Base-by-base conservation (phyloP, 2,888 invertebrate species). In the Cylindroiulus punctatus region DNA sequence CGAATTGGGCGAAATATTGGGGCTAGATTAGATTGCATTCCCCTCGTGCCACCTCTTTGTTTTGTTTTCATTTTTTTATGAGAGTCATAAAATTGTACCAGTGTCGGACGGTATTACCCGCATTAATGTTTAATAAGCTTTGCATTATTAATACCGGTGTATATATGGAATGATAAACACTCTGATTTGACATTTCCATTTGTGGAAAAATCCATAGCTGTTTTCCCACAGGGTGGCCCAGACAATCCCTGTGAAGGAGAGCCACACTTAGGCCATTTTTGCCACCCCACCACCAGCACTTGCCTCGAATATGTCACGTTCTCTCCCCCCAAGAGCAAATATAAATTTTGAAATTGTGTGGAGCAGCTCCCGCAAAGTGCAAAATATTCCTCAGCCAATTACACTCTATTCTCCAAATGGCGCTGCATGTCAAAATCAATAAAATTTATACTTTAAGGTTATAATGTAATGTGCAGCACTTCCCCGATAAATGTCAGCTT, bases 101-200 rank as follows among this genome's bases (percentile, higher is more conserved):
- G 76, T 30, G 76, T 76, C 76, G 14, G 10, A 30, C 76, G 26
- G 76, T 76, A 76, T 30, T 76, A 76, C 14, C 1, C 2, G 26
- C 76, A 76, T 76, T 76, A 76, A 76, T 76, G 30, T 76, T 76
- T 76, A 76, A 76, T 76, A 76, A 76, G 76, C 14, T 76, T 76
- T 76, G 76, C 76, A 76, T 76, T 76, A 76, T 76, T 76, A 76
- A 76, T 76, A 10, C 30, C 30, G 76, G 22, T 30, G 76, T 26
- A 76, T 30, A 76, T 76, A 76, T 30, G 76, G 22, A 76, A 76
- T 76, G 76, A 76, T 76, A 76, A 76, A 76, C 76, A 76, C 76
- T 76, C 76, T 76, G 76, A 76, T 76, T 76, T 76, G 76, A 76
- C 76, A 76, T 76, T 76, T 76, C 76, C 76, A 76, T 76, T 76